These are phyloP conservation scores for Myotis findleyi DNA, from an alignment of 2,797 vertebrate species.

Conservation along the genomic window DNA sequence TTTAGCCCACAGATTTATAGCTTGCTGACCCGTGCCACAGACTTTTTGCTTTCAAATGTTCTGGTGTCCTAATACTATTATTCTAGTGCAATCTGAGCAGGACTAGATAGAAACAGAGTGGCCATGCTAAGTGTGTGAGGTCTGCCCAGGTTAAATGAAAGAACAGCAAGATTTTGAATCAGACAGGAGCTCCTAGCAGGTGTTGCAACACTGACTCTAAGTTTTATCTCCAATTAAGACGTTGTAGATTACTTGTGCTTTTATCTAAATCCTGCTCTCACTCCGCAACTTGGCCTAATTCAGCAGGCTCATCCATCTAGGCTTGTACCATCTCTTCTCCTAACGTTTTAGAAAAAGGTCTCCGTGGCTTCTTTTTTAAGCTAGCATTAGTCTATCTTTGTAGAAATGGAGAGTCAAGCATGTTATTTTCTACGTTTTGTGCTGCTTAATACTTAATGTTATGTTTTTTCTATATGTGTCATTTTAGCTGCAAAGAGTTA, in stretches of 20 bases:
- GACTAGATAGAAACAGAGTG: not conserved
- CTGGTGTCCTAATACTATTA: not conserved
- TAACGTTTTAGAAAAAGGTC: constrained; percentile 10
- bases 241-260: not conserved
- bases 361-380: not conserved
- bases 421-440: constrained; percentile 7
- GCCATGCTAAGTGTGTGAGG: not conserved
- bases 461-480: not conserved
- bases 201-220: not conserved
- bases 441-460: not conserved
- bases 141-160: not conserved
- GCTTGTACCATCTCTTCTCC: not conserved
- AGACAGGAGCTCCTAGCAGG: not conserved
- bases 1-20: not conserved
- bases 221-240: constrained; percentile 1
- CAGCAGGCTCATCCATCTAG: not conserved
- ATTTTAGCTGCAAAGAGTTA: not conserved
- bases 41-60: not conserved
- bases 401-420: not conserved
- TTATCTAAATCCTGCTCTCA: constrained; percentile 22
- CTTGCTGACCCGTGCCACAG: not conserved
- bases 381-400: not conserved
- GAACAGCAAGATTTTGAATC: not conserved
- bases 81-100: not conserved
- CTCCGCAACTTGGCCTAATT: not conserved